Evolutionary conservation across 2,797 vertebrate genomes (phyloP).

Genomic region (Phataginus tetradactyla): DNA sequence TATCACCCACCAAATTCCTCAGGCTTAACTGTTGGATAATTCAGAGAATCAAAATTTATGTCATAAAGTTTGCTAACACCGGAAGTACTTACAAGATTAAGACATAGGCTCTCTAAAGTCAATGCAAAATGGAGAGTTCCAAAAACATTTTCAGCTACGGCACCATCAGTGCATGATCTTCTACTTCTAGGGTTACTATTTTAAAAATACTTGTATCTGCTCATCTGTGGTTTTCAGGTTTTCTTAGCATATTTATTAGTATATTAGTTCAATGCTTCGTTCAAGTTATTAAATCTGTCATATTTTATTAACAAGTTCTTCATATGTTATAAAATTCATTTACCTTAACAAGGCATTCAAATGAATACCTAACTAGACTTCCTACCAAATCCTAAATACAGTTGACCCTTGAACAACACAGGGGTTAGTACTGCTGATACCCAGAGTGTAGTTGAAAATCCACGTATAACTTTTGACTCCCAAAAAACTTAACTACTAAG

Average conservation of each 20-base stretch:
- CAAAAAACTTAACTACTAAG: no score
- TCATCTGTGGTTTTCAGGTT: constrained; percentile 43
- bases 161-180: neutral
- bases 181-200: neutral
- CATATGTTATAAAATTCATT: constrained; percentile 45
- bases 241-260: neutral
- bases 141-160: neutral
- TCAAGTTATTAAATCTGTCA: constrained; percentile 51
- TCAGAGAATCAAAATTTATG: constrained; percentile 44
- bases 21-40: constrained; percentile 4
- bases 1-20: constrained; percentile 26
- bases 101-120: neutral
- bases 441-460: no score
- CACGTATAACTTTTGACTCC: no score
- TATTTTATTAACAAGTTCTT: constrained; percentile 58
- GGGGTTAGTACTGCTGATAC: no score
- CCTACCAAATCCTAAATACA: constrained; percentile 21
- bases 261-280: neutral
- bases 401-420: no score
- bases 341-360: constrained; percentile 31
- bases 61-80: constrained; percentile 3
- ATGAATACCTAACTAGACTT: constrained; percentile 14
- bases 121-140: neutral
- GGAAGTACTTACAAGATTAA: neutral
- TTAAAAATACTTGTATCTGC: neutral